Evolutionary conservation across 2,797 vertebrate species (phyloP).

Genomic region (Phataginus tetradactyla): DNA sequence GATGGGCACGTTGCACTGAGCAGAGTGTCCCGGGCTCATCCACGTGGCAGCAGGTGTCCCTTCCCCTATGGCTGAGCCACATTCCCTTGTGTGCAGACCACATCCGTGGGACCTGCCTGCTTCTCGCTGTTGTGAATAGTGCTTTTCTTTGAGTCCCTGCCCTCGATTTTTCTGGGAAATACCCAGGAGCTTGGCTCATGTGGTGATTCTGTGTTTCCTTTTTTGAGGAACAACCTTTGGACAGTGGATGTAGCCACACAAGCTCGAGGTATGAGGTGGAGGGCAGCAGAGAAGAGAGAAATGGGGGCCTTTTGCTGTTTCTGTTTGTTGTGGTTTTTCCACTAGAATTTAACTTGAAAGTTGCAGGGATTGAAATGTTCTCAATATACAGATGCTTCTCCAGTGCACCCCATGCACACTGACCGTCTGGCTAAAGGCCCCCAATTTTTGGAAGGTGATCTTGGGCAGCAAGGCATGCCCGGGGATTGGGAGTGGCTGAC

Average conservation of each 20-base stretch:
- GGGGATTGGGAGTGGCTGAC: not conserved
- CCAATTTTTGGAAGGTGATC: not conserved
- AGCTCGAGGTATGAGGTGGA: not conserved
- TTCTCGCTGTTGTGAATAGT: not conserved
- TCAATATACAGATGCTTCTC: not conserved
- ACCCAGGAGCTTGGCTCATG: not conserved
- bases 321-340: not conserved
- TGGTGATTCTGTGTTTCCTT: not conserved
- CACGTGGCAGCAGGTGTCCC: not conserved
- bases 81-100: rapidly evolving
- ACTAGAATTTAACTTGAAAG: not conserved
- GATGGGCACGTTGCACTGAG: not conserved
- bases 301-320: not conserved
- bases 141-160: not conserved
- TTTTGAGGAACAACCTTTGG: not conserved
- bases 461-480: not conserved
- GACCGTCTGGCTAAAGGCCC: not conserved
- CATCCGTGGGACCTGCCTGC: no score
- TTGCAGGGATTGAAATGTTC: not conserved
- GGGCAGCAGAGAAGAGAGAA: not conserved
- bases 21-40: rapidly evolving
- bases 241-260: no score
- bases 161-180: not conserved
- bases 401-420: not conserved
- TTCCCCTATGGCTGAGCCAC: not conserved